Evolutionary conservation across 2,797 vertebrate species (phyloP).

Genomic region (Tolypeutes matacus): DNA sequence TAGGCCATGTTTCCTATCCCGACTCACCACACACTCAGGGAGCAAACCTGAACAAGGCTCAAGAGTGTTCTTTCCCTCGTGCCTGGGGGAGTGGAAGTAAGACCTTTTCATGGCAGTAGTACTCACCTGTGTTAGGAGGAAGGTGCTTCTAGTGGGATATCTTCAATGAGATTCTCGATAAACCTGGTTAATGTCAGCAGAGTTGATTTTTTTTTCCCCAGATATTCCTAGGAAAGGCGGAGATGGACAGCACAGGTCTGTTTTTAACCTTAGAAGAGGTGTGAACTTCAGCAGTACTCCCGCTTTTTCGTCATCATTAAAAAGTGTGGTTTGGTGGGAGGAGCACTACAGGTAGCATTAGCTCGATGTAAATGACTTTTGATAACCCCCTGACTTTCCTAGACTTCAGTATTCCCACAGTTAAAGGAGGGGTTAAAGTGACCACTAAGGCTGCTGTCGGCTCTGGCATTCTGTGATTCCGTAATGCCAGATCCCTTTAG

Average conservation of each 20-base stretch:
- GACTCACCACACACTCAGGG: background rate
- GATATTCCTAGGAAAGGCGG: background rate
- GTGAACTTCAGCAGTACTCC: background rate
- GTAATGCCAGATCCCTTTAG: background rate
- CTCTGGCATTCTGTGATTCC: background rate
- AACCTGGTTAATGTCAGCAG: background rate
- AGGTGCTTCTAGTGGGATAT: background rate
- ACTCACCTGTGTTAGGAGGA: background rate
- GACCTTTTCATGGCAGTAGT: background rate
- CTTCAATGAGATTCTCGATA: constrained; percentile 5
- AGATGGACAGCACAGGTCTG: background rate
- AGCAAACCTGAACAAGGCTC: background rate
- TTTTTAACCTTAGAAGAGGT: background rate
- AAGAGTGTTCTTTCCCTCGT: background rate
- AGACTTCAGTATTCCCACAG: background rate
- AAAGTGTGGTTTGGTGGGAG: background rate
- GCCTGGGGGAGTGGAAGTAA: background rate
- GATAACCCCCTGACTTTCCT: background rate
- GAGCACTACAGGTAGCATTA: background rate
- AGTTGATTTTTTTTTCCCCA: constrained; percentile 2
- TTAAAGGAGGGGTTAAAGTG: background rate
- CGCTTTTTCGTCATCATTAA: background rate
- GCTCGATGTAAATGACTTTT: background rate
- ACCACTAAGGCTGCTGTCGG: background rate
- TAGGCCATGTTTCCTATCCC: background rate